Evolutionary conservation across 2,797 vertebrate genomes (phyloP), one percentile per base, ranked within the genome.

Genomic region (Novumbra hubbsi): DNA sequence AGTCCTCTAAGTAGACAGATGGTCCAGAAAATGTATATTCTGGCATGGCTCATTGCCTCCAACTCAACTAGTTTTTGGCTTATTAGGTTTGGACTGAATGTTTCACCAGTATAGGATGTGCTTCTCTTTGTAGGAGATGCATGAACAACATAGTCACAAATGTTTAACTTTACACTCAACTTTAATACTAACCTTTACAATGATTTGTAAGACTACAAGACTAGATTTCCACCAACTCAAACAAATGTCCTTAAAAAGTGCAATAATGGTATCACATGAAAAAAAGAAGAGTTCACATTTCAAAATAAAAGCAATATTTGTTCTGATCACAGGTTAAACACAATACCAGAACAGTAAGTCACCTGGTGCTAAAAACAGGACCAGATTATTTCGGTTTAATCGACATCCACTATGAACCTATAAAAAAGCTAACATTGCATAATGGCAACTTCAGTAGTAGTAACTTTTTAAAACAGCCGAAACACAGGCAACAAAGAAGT

Each of bases 271-370:
- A 45, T 45, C 41, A 45, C 41, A 45, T 45, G 41, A 45, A 45
- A 11, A 45, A 55, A 55, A 55, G 8, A 55, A 55, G 8, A 21
- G 52, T n/a, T 19, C 82, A 86, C 79, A 71, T 84, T 63, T 81
- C 75, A 81, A 86, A 81, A 79, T 83, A 73, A 83, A 85, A 82
- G 68, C 81, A 86, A 85, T 2, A 24, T 27, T 28, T 88, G 87
- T 87, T 91, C 77, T 83, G 65, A 66, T 76, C 83, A 78, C 77
- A 65, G 83, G 76, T 73, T 28, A 78, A 80, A 81, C 57, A 79
- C 74, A 77, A 74, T 74, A 77, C 74, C 57, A 76, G 81, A 34
- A 75, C 45, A n/a, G 82, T 77, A 80, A 65, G 69, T 84, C 74
- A 78, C 75, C 73, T 74, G 73, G 79, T 78, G 82, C 71, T 71